Evolutionary conservation across 1,140 invertebrate species (phyloP).

Genomic region (Paralvinella palmiformis): DNA sequence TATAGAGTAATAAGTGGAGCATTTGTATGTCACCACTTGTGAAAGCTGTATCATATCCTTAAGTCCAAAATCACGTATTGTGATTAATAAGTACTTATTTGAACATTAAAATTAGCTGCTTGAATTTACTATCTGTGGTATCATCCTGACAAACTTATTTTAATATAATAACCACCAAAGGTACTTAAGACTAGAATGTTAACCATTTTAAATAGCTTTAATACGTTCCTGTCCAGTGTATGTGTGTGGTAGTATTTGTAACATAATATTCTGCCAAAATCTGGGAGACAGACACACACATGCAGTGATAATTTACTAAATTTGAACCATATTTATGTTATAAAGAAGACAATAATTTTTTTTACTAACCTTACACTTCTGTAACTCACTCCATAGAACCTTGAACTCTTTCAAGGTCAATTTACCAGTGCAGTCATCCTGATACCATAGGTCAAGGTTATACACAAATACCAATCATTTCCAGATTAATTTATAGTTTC

Average conservation of each 20-base stretch:
- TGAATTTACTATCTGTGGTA: too few relatives aligned
- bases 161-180: too few relatives aligned
- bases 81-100: too few relatives aligned
- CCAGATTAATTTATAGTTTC: too few relatives aligned
- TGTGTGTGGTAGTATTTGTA: not conserved
- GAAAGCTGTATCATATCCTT: too few relatives aligned
- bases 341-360: not conserved
- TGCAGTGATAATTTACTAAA: not conserved
- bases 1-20: too few relatives aligned
- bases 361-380: constrained; percentile 14
- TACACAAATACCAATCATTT: not conserved
- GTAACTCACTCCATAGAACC: constrained; percentile 10
- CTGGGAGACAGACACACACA: not conserved
- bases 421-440: constrained; percentile 10
- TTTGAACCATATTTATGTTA: not conserved
- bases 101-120: too few relatives aligned
- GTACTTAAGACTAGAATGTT: not conserved
- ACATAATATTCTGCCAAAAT: not conserved
- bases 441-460: not conserved
- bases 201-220: not conserved
- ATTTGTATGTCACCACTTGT: too few relatives aligned
- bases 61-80: too few relatives aligned
- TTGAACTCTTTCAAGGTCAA: constrained; percentile 12
- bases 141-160: too few relatives aligned
- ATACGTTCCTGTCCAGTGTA: not conserved